Evolutionary conservation across 2,888 invertebrate species (phyloP).

Genomic region (Pogonocherus hispidulus): DNA sequence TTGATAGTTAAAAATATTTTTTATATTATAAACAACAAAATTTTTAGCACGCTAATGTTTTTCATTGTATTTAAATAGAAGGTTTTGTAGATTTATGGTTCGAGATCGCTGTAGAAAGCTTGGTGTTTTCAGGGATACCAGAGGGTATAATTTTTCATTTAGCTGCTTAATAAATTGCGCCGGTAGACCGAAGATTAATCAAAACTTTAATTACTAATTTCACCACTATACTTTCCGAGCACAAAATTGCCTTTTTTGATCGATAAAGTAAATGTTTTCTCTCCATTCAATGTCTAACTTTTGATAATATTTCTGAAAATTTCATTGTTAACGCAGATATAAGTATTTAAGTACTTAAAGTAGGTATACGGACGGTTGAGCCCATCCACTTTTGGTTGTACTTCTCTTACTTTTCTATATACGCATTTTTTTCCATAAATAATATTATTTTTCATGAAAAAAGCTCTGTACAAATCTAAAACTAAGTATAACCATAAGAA

Average conservation of each 20-base stretch:
- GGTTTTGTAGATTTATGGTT: not conserved
- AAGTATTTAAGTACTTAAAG: no score
- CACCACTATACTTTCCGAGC: not conserved
- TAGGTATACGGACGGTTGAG: no score
- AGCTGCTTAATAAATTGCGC: not conserved
- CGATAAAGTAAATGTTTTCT: not conserved
- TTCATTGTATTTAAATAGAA: not conserved
- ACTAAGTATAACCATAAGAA: no score
- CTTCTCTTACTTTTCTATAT: no score
- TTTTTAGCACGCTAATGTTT: not conserved
- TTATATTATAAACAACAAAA: not conserved
- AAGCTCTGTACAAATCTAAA: no score
- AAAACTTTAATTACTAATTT: slow-evolving; percentile 2
- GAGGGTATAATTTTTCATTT: slow-evolving; percentile 1
- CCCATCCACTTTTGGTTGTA: no score
- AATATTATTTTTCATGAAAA: no score
- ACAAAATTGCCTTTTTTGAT: not conserved
- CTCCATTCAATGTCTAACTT: no score
- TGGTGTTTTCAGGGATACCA: not conserved
- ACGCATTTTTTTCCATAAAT: no score
- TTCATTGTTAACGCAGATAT: no score
- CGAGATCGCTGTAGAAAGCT: not conserved
- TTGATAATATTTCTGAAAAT: no score
- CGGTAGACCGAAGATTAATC: slow-evolving; percentile 1
- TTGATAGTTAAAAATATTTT: no score